Evolutionary conservation across 1,140 invertebrate species (phyloP).

Genomic region (Dendroctonus valens): DNA sequence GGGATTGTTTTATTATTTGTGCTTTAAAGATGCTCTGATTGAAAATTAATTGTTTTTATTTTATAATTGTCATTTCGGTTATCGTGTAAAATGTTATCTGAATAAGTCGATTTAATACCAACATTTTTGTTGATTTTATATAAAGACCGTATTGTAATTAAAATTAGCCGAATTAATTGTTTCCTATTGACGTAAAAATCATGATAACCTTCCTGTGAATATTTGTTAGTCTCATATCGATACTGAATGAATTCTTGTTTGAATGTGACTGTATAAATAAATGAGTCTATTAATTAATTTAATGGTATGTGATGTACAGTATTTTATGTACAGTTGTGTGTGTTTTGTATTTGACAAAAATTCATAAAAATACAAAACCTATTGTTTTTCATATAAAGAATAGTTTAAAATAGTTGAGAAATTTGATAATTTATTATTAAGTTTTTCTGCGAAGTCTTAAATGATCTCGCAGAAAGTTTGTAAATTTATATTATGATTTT

Average conservation of each 20-base stretch:
- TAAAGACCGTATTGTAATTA: no score
- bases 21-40: no score
- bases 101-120: no score
- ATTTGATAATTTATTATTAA: conserved; percentile 26
- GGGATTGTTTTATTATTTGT: no score
- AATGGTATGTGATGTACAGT: conserved; percentile 18
- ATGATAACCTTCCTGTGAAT: no score
- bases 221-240: no score
- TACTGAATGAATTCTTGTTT: not conserved
- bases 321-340: conserved; percentile 1
- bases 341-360: conserved; percentile 14
- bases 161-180: no score
- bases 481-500: conserved; percentile 31
- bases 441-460: conserved; percentile 18
- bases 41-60: no score
- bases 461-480: conserved; percentile 11
- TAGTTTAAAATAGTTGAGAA: conserved; percentile 29
- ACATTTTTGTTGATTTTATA: no score
- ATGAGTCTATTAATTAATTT: conserved; percentile 6
- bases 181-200: no score
- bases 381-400: conserved; percentile 22
- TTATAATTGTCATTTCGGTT: no score
- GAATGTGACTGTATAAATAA: conserved; percentile 5
- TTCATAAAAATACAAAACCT: conserved; percentile 12
- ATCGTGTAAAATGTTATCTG: no score